Evolutionary conservation across 2,888 invertebrate species (phyloP), one percentile per base, ranked within the genome.

Genomic region (Cerastis rubricosa): DNA sequence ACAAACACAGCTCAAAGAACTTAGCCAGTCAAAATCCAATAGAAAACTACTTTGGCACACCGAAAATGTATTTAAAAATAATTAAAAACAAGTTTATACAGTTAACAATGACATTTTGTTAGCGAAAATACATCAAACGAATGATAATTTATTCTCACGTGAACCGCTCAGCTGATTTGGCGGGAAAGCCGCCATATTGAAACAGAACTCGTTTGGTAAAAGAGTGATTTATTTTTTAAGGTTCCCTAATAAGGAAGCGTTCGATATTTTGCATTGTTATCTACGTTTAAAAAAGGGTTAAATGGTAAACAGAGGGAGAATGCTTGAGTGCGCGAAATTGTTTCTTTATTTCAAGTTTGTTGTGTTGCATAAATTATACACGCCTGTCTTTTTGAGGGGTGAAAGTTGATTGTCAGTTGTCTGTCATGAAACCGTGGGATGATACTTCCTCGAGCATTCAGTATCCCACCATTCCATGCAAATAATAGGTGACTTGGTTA

Each of bases 81-180:
- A 73, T 78, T 87, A 61, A 75, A 81, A 87, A 85, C 85, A 71
- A n/a, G 85, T 85, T 85, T 80, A 6, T n/a, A 87, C 87, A 69
- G 87, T 87, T 85, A 85, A 85, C 85, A 85, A 85, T 81, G 66
- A 40, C 59, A 71, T 69, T 78, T 81, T 72, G 82, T 81, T 70
- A 66, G 82, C 78, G 65, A 78, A 81, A 85, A 73, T 81, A 65
- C 49, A 49, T 35, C 70, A 71, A 74, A 29, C 40, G 65, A 71
- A 75, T 61, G 65, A 40, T 68, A 65, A 71, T 78, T 71, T 78
- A 79, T 87, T 88, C 87, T 74, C 87, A 81, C 79, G 88, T 74
- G 72, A 85, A 77, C 64, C 61, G 64, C 45, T 47, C 87, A 85
- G 87, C 89, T 85, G 89, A 81, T 88, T 88, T 83, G 87, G 89